Percentiles rank a stretch among this genome's conserved stretches.
These are phyloP conservation scores for Channa argus DNA, from an alignment of 2,113 vertebrate species.

Conservation along the genomic window DNA sequence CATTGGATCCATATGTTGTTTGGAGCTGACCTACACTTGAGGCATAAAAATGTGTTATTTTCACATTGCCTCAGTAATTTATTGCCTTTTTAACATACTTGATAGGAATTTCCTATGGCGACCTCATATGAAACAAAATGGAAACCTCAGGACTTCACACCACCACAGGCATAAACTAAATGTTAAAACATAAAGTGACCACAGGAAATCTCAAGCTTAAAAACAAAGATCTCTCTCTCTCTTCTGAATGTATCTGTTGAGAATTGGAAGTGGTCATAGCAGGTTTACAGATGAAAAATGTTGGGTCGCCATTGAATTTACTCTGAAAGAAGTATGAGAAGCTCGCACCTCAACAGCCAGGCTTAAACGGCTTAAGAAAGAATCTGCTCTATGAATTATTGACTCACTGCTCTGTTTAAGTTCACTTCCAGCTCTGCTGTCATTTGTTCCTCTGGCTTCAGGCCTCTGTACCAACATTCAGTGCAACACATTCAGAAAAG, in stretches of 20 bases:
- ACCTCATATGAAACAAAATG: no score
- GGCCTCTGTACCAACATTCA: background rate
- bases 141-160: no score
- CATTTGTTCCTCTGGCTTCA: background rate
- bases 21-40: no score
- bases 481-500: background rate
- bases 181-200: no score
- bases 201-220: no score
- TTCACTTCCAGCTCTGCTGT: background rate
- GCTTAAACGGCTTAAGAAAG: constrained; percentile 11
- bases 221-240: no score
- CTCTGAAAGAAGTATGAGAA: constrained; percentile 24
- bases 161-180: no score
- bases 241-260: background rate
- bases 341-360: background rate
- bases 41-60: no score
- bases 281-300: background rate
- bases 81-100: no score
- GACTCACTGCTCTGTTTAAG: constrained; percentile 3
- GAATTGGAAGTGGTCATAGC: background rate
- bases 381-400: constrained; percentile 28
- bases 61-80: no score
- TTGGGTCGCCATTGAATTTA: constrained; percentile 17
- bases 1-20: no score
- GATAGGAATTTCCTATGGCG: no score